Evolutionary conservation across 2,888 invertebrate genomes (phyloP).

Genomic region (Ochropleura leucogaster): DNA sequence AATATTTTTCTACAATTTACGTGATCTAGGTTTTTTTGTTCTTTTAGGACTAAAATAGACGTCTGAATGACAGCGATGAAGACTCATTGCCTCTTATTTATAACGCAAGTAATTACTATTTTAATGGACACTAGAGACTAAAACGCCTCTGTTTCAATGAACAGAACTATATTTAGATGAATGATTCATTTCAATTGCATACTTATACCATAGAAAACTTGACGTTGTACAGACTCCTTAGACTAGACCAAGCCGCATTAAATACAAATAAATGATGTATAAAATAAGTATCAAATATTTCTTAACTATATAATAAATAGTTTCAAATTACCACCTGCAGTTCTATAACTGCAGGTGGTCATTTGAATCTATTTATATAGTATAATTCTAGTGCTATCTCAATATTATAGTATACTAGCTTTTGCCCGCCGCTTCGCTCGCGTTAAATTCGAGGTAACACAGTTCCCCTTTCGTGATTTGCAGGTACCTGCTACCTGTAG

Average conservation of each 20-base stretch:
- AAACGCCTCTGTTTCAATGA: constrained; percentile 17
- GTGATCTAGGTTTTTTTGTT: neutral
- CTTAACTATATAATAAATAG: too few relatives aligned
- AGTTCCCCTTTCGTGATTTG: too few relatives aligned
- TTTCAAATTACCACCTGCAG: too few relatives aligned
- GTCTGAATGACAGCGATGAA: neutral
- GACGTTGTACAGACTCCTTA: neutral
- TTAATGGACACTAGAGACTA: constrained; percentile 26
- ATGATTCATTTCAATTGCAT: constrained; percentile 18
- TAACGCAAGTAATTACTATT: constrained; percentile 31
- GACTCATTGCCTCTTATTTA: constrained; percentile 16
- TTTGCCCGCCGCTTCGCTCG: too few relatives aligned
- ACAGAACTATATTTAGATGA: constrained; percentile 25
- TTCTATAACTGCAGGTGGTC: too few relatives aligned
- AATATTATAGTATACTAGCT: too few relatives aligned
- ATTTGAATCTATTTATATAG: too few relatives aligned
- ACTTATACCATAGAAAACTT: neutral
- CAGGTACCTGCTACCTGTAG: too few relatives aligned
- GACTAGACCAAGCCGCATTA: neutral
- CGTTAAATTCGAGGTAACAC: too few relatives aligned
- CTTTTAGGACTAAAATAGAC: neutral
- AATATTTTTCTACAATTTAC: neutral
- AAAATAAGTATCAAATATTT: neutral
- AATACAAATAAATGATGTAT: neutral
- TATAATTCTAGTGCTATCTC: too few relatives aligned